A percentile compares a stretch with the other conserved stretches of the same genome.
These are phyloP conservation scores for Heterotis niloticus DNA, from an alignment of 2,113 vertebrate genomes.

Conservation along the genomic window DNA sequence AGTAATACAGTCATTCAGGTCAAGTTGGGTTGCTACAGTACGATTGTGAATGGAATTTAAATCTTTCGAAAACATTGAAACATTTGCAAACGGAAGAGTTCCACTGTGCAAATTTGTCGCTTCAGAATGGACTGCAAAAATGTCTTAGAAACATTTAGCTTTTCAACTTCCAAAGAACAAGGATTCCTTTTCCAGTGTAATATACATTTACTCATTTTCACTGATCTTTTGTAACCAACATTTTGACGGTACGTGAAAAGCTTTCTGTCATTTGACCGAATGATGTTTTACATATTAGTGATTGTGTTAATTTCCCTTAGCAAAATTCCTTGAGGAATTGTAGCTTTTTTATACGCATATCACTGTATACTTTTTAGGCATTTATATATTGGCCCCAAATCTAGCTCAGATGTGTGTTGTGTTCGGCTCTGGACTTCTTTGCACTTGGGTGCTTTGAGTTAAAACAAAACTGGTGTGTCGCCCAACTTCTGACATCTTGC, in stretches of 20 bases:
- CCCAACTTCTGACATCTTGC: constrained; percentile 20
- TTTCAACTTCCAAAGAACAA: constrained; percentile 23
- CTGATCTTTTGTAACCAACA: constrained; percentile 20
- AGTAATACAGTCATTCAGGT: constrained; percentile 65
- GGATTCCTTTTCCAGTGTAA: constrained; percentile 3
- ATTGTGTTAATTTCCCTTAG: constrained; percentile 59
- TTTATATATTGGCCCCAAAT: constrained; percentile 46
- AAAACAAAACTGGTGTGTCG: constrained; percentile 31
- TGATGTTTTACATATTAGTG: constrained; percentile 38
- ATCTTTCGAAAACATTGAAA: background rate
- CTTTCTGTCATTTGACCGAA: constrained; percentile 39
- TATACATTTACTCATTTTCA: constrained; percentile 15
- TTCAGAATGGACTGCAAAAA: constrained; percentile 16
- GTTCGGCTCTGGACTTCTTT: constrained; percentile 49
- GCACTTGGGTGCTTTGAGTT: constrained; percentile 39
- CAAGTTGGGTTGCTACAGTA: constrained; percentile 43
- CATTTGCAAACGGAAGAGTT: background rate
- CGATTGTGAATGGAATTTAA: constrained; percentile 24
- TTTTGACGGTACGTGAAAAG: constrained; percentile 6
- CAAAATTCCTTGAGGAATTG: constrained; percentile 59
- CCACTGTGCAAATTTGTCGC: background rate
- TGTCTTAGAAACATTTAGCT: constrained; percentile 5
- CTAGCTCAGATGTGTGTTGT: constrained; percentile 53
- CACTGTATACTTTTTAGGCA: constrained; percentile 43
- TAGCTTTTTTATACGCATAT: constrained; percentile 61